phyloP scores from a whole-genome alignment of 2,888 invertebrate genomes.

The Mythimna loreyi region DNA sequence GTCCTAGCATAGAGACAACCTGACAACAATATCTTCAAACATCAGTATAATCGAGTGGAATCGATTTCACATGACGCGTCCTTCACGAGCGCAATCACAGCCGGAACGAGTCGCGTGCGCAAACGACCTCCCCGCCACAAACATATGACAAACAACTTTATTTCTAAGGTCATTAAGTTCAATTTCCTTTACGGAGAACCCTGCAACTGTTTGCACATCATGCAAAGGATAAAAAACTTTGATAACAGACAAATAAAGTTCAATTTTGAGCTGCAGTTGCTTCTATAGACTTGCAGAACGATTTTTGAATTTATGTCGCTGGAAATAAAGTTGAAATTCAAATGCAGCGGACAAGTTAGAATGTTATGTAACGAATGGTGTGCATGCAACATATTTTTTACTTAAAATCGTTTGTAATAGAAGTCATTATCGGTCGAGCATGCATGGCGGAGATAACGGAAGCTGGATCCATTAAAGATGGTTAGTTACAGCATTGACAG shows the following conservation, averaged over 20 bases:
- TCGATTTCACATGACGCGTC: conserved; percentile 81
- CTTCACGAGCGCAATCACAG: conserved; percentile 72
- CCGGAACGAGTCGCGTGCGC: conserved; percentile 81
- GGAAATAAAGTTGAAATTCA: conserved; percentile 48
- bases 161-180: conserved; percentile 32
- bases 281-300: conserved; percentile 1
- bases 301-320: conserved; percentile 34
- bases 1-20: conserved; percentile 26
- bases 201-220: conserved; percentile 1
- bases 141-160: conserved; percentile 48
- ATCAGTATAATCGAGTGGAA: conserved; percentile 66
- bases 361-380: conserved; percentile 58
- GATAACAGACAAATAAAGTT: neutral
- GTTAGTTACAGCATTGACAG: conserved; percentile 34
- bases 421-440: conserved; percentile 67
- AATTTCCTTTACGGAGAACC: conserved; percentile 36
- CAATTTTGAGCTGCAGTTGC: conserved; percentile 14
- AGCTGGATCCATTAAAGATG: conserved; percentile 44
- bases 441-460: conserved; percentile 56
- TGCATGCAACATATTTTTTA: conserved; percentile 66
- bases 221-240: conserved; percentile 23
- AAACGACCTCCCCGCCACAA: conserved; percentile 53
- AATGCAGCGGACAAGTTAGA: conserved; percentile 47
- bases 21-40: conserved; percentile 57
- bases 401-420: conserved; percentile 66